phyloP scores from a whole-genome alignment of 2,113 vertebrate genomes.

The Grammomys surdaster region DNA sequence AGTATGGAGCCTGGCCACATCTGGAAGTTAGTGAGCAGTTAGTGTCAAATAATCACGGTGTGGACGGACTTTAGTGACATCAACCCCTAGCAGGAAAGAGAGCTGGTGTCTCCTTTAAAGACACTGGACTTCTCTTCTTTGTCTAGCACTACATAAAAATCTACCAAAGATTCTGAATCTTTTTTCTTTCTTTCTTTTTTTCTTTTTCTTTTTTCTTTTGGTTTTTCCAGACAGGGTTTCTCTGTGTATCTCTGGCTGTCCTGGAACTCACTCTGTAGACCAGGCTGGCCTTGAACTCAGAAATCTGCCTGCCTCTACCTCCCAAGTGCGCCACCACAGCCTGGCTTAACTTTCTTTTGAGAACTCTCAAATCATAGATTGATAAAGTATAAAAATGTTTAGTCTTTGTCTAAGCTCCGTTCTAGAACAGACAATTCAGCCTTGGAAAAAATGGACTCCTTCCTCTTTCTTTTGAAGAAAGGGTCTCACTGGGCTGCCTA shows the following conservation, averaged over 20 bases:
- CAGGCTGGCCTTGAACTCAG: too few species aligned
- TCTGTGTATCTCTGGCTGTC: too few species aligned
- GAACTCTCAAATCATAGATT: neutral
- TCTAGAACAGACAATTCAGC: neutral
- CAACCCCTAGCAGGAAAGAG: neutral
- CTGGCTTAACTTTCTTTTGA: neutral
- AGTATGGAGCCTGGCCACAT: neutral
- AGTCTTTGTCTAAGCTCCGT: neutral
- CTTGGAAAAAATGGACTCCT: conserved; percentile 2
- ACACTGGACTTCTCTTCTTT: neutral
- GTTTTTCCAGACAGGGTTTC: too few species aligned
- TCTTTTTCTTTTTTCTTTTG: too few species aligned
- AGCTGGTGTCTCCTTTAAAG: conserved; percentile 5
- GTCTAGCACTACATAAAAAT: conserved; percentile 8
- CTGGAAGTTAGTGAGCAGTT: neutral
- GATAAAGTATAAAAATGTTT: conserved; percentile 27
- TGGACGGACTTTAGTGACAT: neutral
- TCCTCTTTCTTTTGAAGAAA: neutral
- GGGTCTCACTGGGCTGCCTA: neutral
- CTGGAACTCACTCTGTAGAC: too few species aligned
- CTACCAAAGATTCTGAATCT: neutral
- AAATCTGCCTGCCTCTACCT: too few species aligned
- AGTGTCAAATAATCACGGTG: neutral
- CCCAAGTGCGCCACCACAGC: too few species aligned
- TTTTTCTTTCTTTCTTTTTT: too few species aligned